Conservation (phyloP, 1,140 invertebrate genomes). For the Rhopalosiphum maidis region DNA sequence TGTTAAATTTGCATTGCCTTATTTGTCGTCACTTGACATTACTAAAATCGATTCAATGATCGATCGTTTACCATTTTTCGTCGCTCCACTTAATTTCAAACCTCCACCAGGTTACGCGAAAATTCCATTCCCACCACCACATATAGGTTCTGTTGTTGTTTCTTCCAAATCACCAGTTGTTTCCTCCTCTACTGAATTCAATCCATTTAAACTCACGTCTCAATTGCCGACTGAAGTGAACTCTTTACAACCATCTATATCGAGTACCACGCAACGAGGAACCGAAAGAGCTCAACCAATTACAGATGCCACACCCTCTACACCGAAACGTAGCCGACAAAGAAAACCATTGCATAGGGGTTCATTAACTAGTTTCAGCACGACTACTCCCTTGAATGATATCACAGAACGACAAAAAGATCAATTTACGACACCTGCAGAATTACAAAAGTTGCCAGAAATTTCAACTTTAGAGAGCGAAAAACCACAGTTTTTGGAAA, state of each 20-base stretch:
- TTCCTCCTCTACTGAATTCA: constrained; percentile 33
- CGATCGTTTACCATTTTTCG: constrained; percentile 79
- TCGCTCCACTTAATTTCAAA: constrained; percentile 81
- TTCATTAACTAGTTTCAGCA: constrained; percentile 53
- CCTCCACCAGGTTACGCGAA: constrained; percentile 81
- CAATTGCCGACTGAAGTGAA: constrained; percentile 58
- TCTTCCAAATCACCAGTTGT: constrained; percentile 60
- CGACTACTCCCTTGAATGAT: constrained; percentile 34
- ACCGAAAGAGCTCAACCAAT: constrained; percentile 43
- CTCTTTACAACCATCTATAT: constrained; percentile 44
- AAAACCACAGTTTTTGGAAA: constrained; percentile 25
- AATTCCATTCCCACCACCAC: constrained; percentile 81
- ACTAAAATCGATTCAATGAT: constrained; percentile 76
- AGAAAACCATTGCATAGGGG: constrained; percentile 59
- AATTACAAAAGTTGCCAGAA: constrained; percentile 45
- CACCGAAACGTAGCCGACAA: constrained; percentile 53
- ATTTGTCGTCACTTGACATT: constrained; percentile 75
- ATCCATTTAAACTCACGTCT: constrained; percentile 49
- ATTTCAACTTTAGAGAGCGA: background rate
- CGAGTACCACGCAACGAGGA: constrained; percentile 48
- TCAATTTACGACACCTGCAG: constrained; percentile 37
- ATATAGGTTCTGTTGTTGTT: constrained; percentile 82
- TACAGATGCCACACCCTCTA: constrained; percentile 22
- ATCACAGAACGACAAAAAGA: constrained; percentile 40
- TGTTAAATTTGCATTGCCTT: constrained; percentile 81